Conservation (phyloP, 2,888 invertebrate genomes). For the Acronicta aceris region DNA sequence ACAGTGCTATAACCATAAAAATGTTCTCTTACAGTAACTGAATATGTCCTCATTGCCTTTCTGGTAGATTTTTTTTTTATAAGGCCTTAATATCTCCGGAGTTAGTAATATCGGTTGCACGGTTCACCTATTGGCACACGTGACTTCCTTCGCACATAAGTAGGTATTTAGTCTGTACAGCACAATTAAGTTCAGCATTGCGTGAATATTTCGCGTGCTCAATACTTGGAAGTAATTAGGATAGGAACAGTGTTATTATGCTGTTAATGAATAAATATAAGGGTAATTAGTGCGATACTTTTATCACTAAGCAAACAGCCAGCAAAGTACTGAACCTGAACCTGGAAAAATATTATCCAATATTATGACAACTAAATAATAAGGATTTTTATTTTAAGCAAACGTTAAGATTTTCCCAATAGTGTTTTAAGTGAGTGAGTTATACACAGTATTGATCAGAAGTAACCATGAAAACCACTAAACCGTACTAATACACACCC, state of each 20-base stretch:
- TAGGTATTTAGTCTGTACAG: slow-evolving; percentile 21
- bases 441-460: no score
- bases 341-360: no score
- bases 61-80: no score
- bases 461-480: no score
- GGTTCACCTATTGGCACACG: slow-evolving; percentile 12
- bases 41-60: no score
- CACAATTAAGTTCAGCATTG: slow-evolving; percentile 20
- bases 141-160: slow-evolving; percentile 30
- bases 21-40: no score
- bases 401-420: no score
- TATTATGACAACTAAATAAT: no score
- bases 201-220: slow-evolving; percentile 39
- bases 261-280: slow-evolving; percentile 29
- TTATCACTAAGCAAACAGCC: not conserved
- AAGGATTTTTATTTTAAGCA: no score
- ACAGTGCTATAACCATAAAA: no score
- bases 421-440: no score
- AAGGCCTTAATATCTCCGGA: not conserved
- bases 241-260: slow-evolving; percentile 17
- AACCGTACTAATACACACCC: no score
- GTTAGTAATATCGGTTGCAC: slow-evolving; percentile 2
- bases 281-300: slow-evolving; percentile 8
- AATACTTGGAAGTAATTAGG: slow-evolving; percentile 37
- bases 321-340: not conserved